Percentiles rank a stretch among this genome's conserved stretches.
phyloP scores from a whole-genome alignment of 2,888 invertebrate genomes.

The Epinotia demarniana region DNA sequence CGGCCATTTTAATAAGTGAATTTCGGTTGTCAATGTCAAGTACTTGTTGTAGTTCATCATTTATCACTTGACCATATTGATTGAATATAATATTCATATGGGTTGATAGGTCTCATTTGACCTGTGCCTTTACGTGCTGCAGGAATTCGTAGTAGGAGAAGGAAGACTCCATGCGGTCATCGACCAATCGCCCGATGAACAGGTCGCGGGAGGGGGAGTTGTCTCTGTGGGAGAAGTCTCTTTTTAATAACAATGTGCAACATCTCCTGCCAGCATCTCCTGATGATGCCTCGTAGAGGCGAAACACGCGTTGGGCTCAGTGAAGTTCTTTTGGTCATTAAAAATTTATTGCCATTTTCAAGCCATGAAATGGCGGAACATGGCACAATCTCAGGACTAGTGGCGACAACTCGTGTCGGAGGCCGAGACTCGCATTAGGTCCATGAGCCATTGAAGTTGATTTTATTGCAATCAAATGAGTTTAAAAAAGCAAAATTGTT shows the following conservation, averaged over 20 bases:
- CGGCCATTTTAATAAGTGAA: neutral
- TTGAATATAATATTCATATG: neutral
- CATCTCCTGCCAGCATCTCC: too few relatives aligned
- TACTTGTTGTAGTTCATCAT: neutral
- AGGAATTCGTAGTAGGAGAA: slow-evolving; percentile 99
- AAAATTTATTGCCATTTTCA: neutral
- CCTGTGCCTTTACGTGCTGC: slow-evolving; percentile 95
- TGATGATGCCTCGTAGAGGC: too few relatives aligned
- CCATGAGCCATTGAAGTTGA: too few relatives aligned
- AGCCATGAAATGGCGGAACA: too few relatives aligned
- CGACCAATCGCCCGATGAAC: slow-evolving; percentile 95
- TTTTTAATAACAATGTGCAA: neutral
- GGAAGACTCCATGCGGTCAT: slow-evolving; percentile 97
- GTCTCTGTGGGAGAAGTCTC: slow-evolving; percentile 87
- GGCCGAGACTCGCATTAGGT: too few relatives aligned
- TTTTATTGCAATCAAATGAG: too few relatives aligned
- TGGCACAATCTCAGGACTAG: too few relatives aligned
- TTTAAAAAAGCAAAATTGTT: too few relatives aligned
- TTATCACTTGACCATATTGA: neutral
- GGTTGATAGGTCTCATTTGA: slow-evolving; percentile 87
- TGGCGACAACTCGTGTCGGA: too few relatives aligned
- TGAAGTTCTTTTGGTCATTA: too few relatives aligned
- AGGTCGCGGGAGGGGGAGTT: slow-evolving; percentile 92
- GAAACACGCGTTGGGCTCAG: too few relatives aligned
- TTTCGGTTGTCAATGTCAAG: slow-evolving; percentile 1